phyloP scores from a whole-genome alignment of 1,140 invertebrate genomes.

The Asobara japonica region DNA sequence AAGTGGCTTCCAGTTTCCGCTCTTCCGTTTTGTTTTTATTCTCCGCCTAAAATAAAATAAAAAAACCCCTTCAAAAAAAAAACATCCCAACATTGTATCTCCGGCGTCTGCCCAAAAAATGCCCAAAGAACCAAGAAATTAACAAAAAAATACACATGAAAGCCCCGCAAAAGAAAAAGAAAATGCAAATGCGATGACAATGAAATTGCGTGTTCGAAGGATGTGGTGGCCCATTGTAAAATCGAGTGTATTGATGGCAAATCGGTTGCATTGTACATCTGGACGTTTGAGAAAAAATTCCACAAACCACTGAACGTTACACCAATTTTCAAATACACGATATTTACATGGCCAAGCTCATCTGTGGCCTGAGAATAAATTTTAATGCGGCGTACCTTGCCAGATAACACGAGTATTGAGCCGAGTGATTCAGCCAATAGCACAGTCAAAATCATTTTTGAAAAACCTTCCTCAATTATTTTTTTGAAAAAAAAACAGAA shows the following conservation, averaged over 20 bases:
- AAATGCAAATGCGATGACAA: constrained; percentile 37
- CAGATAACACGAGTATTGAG: too few species aligned
- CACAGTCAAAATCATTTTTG: too few species aligned
- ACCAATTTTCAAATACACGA: neutral
- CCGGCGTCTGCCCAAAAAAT: neutral
- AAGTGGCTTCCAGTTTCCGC: constrained; percentile 31
- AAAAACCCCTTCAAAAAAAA: too few species aligned
- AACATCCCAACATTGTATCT: neutral
- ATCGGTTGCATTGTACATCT: constrained; percentile 42
- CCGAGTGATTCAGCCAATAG: too few species aligned
- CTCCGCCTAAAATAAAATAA: neutral
- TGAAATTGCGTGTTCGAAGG: constrained; percentile 40
- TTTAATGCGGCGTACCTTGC: too few species aligned
- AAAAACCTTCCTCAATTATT: too few species aligned
- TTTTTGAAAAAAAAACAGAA: too few species aligned
- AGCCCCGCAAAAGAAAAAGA: constrained; percentile 15
- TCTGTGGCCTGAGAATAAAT: neutral
- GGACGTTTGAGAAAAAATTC: too few species aligned
- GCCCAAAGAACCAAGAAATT: neutral
- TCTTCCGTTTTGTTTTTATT: constrained; percentile 5
- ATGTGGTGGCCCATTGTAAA: constrained; percentile 42
- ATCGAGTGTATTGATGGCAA: constrained; percentile 18
- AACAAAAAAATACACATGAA: too few species aligned
- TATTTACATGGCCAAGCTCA: neutral
- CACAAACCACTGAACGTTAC: too few species aligned